Evolutionary conservation across 2,888 invertebrate species (phyloP).

Genomic region (Temnothorax unifasciatus): DNA sequence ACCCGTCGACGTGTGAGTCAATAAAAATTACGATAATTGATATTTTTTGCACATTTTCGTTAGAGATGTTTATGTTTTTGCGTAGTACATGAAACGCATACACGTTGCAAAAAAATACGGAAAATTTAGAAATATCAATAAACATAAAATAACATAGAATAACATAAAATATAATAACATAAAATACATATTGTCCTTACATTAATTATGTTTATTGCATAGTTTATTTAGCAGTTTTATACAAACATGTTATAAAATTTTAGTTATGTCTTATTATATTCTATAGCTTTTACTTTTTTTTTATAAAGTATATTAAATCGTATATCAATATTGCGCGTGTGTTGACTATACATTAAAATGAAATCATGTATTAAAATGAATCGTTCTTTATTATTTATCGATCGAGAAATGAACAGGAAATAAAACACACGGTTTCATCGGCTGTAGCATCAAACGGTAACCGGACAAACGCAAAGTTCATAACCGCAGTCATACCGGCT

Average conservation of each 20-base stretch:
- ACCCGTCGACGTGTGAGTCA: conserved; percentile 71
- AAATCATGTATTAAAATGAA: neutral
- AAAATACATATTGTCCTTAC: neutral
- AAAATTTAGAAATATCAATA: conserved; percentile 4
- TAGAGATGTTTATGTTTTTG: neutral
- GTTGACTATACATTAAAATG: neutral
- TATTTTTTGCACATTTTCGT: conserved; percentile 35
- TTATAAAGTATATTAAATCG: neutral
- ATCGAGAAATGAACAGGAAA: conserved; percentile 18
- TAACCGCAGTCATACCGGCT: conserved; percentile 9
- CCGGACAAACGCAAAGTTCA: neutral
- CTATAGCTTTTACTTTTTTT: neutral
- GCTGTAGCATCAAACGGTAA: conserved; percentile 40
- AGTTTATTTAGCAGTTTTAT: neutral
- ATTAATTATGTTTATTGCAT: conserved; percentile 10
- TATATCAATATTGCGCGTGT: neutral
- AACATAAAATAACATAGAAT: neutral
- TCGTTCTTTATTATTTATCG: conserved; percentile 3
- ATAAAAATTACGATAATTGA: conserved; percentile 65
- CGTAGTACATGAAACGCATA: neutral
- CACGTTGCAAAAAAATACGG: neutral
- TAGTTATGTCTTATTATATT: neutral
- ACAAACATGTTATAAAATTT: neutral
- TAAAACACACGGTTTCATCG: neutral
- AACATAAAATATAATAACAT: neutral